Evolutionary conservation across 2,797 vertebrate species (phyloP).

Genomic region (Enteromius thamalakanensis): DNA sequence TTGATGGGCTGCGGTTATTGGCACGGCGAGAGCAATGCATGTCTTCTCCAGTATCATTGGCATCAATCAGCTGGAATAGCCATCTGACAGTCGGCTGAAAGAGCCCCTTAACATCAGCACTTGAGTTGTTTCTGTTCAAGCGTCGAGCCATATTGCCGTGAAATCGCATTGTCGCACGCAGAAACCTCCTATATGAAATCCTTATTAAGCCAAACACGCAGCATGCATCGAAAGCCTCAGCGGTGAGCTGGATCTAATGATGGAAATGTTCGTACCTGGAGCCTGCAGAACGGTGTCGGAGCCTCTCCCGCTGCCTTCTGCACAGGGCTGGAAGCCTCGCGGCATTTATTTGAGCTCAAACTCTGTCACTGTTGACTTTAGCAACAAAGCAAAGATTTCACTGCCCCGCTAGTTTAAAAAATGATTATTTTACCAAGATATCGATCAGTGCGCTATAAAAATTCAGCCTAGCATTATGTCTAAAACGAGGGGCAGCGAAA

Average conservation of each 20-base stretch:
- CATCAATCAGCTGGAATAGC: conserved; percentile 64
- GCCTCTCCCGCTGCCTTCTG: conserved; percentile 81
- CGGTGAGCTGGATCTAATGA: conserved; percentile 8
- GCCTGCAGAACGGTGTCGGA: conserved; percentile 73
- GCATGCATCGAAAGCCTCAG: conserved; percentile 12
- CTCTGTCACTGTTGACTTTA: conserved; percentile 98
- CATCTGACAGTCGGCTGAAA: conserved; percentile 62
- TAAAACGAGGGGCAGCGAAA: conserved; percentile 84
- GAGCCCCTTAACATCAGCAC: conserved; percentile 59
- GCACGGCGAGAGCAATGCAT: conserved; percentile 62
- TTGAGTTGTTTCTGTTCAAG: conserved; percentile 30
- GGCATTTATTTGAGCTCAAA: conserved; percentile 97
- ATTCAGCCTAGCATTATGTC: conserved; percentile 95
- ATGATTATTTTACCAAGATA: conserved; percentile 99
- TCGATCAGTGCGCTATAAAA: conserved; percentile 96
- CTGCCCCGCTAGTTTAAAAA: conserved; percentile 94
- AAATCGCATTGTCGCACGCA: conserved; percentile 7
- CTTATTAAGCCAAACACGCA: background rate
- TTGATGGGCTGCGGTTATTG: conserved; percentile 8
- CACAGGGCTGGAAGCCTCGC: conserved; percentile 83
- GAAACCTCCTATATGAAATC: conserved; percentile 11
- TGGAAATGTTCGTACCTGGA: conserved; percentile 80
- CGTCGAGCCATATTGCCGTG: conserved; percentile 27
- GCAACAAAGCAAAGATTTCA: conserved; percentile 99
- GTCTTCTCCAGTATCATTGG: conserved; percentile 51